phyloP scores from a whole-genome alignment of 2,888 invertebrate species.

The Erpobdella octoculata region DNA sequence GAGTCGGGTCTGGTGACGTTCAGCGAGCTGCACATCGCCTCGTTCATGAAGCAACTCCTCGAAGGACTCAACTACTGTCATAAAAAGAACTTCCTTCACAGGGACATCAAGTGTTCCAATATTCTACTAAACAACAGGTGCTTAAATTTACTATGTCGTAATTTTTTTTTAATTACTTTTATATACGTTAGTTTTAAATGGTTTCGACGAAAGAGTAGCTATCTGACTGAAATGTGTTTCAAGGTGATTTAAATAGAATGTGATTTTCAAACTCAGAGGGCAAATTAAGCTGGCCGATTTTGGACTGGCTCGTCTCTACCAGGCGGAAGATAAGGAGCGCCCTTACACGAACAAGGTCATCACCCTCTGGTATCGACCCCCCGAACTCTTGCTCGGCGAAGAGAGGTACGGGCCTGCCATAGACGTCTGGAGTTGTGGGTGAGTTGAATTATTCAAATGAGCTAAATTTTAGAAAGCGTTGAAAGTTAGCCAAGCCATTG shows the following conservation, averaged over 20 bases:
- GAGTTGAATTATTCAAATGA: too few species aligned
- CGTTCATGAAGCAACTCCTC: constrained; percentile 90
- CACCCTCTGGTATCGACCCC: constrained; percentile 96
- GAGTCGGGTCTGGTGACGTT: constrained; percentile 96
- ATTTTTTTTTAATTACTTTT: not conserved
- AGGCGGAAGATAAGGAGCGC: constrained; percentile 84
- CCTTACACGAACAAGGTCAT: constrained; percentile 98
- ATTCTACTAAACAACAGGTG: constrained; percentile 97
- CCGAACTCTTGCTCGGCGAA: constrained; percentile 88
- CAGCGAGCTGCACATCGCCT: constrained; percentile 87
- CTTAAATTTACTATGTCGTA: constrained; percentile 41
- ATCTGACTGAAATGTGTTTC: not conserved
- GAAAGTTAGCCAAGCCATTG: too few species aligned
- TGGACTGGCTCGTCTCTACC: constrained; percentile 88
- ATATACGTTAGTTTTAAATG: too few species aligned
- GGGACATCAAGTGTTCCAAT: constrained; percentile 98
- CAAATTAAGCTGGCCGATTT: constrained; percentile 99
- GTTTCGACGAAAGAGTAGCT: too few species aligned
- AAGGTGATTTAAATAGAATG: not conserved
- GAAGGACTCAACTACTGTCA: constrained; percentile 84
- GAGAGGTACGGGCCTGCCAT: constrained; percentile 94
- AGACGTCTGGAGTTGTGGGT: constrained; percentile 97
- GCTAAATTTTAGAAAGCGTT: too few species aligned
- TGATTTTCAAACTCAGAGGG: constrained; percentile 61
- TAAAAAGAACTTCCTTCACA: constrained; percentile 89